Evolutionary conservation across 2,888 invertebrate genomes (phyloP), one percentile per base, ranked within the genome.

Genomic region (Holacanthella duospinosa): DNA sequence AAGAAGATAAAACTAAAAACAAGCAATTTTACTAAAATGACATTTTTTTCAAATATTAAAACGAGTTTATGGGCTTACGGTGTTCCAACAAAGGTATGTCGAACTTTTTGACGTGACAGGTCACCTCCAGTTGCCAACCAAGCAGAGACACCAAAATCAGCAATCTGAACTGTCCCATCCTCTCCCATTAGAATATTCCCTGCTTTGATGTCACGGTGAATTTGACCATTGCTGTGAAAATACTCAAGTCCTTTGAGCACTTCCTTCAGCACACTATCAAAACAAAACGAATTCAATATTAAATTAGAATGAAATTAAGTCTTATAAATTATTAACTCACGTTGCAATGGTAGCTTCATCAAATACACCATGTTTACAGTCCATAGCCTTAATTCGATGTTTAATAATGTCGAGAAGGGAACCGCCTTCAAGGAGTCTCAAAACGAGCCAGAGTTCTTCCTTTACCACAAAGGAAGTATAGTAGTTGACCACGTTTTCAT

Each of bases 401-500:
- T 97, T 96, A 71, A 99, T 93, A 58, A 91, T 88, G 78, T 92
- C 91, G 67, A 91, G 79, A 29, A 92, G 80, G 74, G 91, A 91
- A 29, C 91, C 91, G 74, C 96, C 95, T 80, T 93, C 93, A 44
- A 99, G 84, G 19, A 99, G 82, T 75, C 90, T 86, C 74, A 99
- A 83, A 19, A 99, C 90, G 53, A 99, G 84, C 97, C 97, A 99
- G 53, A 99, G 80, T 76, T 97, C 96, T 76, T 96, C 94, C 72
- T 88, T 85, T 36, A 96, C 97, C 64, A 99, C 96, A 80, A 99
- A 99, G 74, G 95, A 95, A 60, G 97, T 97, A 79, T 95, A 90
- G 79, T 99, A 99, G 63, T 93, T 93, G 59, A 99, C 97, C 9
- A 99, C 96, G 80, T 99, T 99, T 78, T 97, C 95, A 80, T 99